These are phyloP conservation scores for Formica aserva DNA, from an alignment of 2,888 invertebrate species.

Conservation along the genomic window DNA sequence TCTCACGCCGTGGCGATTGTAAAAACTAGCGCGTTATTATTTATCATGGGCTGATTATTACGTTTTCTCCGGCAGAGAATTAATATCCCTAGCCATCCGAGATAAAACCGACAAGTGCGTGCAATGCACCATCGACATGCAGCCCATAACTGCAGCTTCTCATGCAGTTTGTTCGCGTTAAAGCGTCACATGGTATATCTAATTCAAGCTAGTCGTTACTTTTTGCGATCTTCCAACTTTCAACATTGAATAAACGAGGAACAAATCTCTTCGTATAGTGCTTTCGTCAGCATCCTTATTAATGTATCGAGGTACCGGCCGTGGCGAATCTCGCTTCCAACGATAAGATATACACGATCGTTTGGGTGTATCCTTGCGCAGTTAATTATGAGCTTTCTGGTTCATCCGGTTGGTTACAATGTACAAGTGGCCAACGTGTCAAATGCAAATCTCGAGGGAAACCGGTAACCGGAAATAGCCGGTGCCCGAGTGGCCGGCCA, in stretches of 20 bases:
- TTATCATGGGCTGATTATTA: constrained; percentile 49
- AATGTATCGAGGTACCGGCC: not conserved
- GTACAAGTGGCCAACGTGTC: constrained; percentile 63
- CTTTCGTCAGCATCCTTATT: constrained; percentile 1
- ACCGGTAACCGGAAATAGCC: constrained; percentile 80
- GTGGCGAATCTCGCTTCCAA: not conserved
- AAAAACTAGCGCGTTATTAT: constrained; percentile 41
- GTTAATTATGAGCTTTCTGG: constrained; percentile 69
- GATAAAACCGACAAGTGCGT: constrained; percentile 17
- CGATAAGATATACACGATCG: constrained; percentile 27
- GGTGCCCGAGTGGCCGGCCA: constrained; percentile 72
- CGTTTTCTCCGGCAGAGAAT: constrained; percentile 39
- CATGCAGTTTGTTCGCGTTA: constrained; percentile 25
- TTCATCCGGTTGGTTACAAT: constrained; percentile 51
- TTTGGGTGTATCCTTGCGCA: constrained; percentile 11
- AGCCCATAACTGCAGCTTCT: not conserved
- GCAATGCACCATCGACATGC: constrained; percentile 9
- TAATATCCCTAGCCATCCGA: constrained; percentile 30
- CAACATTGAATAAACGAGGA: constrained; percentile 28
- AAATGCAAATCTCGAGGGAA: constrained; percentile 80
- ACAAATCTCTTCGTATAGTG: constrained; percentile 14
- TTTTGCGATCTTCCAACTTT: constrained; percentile 33
- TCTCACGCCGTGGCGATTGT: constrained; percentile 37
- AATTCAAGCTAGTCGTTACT: not conserved
- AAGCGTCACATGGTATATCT: constrained; percentile 7